Evolutionary conservation across 2,113 vertebrate species (phyloP), one percentile per base, ranked within the genome.

Genomic region (Galeopterus variegatus): DNA sequence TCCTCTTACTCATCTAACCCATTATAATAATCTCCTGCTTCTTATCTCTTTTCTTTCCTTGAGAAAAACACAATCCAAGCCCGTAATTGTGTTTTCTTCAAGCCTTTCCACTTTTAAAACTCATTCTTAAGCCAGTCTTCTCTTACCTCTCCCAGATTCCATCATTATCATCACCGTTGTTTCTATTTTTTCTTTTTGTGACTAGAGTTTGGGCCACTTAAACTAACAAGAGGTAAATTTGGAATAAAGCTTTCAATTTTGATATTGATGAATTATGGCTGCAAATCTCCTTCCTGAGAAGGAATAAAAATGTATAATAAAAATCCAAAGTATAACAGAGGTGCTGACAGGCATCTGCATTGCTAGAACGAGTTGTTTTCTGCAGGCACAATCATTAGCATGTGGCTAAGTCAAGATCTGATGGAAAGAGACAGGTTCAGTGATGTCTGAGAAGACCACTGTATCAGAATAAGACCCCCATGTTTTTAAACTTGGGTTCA

Each of bases 281-380:
- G 80, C 48, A 54, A 4, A 11, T 12, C 1, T 1, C 18, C 62
- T 93, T 26, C 6, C 17, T 93, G 48, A 94, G 36, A 80, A 96
- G 90, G 82, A 98, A 72, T 79, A 89, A 95, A 97, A 56, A 31
- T 8, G 31, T 52, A 13, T 56, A 72, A 89, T 17, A 97, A 83
- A 97, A 95, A 62, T 23, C 19, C 62, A 14, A 17, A 31, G 1
- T 12, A 0, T 41, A 95, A 82, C 58, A 87, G 72, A 93, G 48
- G 28, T 41, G 33, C 24, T n/a, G 14, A 85, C 93, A 73, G 33
- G 28, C 24, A 24, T 48, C 52, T n/a, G 2, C 14, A 41, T 17
- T 52, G 28, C 5, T 75, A 77, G 64, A 90, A 96, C 0, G 3
- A 95, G 52, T 69, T 85, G 12, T 14, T 10, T 72, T 58, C 28